These are phyloP conservation scores for Macaria liturata DNA, from an alignment of 2,888 invertebrate genomes.

Conservation along the genomic window DNA sequence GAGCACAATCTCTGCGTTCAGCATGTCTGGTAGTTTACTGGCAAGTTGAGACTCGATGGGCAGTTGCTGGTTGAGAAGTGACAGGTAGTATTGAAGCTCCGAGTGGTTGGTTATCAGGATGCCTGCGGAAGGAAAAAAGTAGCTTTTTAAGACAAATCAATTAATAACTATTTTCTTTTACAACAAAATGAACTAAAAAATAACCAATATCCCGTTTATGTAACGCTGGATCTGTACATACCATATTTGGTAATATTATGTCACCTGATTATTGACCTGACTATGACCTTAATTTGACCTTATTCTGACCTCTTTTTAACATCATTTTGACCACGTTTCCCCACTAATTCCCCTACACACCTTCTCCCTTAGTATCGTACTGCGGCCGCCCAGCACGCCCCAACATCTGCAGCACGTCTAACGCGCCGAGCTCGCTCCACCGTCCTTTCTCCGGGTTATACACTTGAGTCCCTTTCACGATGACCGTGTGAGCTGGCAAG, in stretches of 20 bases:
- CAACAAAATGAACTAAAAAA: too few species aligned
- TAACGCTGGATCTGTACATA: too few species aligned
- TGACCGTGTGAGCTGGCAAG: conserved; percentile 99
- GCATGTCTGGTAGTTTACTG: conserved; percentile 95
- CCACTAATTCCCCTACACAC: conserved; percentile 35
- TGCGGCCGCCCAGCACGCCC: conserved; percentile 99
- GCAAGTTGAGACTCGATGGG: conserved; percentile 99
- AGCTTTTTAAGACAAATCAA: too few species aligned
- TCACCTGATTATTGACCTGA: too few species aligned
- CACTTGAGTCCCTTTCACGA: conserved; percentile 97
- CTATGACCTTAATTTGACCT: not conserved
- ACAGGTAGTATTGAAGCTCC: conserved; percentile 98
- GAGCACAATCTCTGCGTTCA: conserved; percentile 98
- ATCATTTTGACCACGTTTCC: too few species aligned
- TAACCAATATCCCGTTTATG: too few species aligned
- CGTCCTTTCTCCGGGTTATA: conserved; percentile 99
- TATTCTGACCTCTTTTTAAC: too few species aligned
- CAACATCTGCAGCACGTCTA: conserved; percentile 99
- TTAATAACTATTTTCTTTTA: too few species aligned
- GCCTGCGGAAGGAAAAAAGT: conserved; percentile 79
- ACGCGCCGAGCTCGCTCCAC: conserved; percentile 98
- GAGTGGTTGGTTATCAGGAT: conserved; percentile 99
- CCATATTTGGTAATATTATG: too few species aligned
- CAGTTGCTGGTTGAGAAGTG: conserved; percentile 98
- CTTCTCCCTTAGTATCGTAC: conserved; percentile 95